Conservation (phyloP, 2,113 vertebrate genomes). For the Sinosuthora webbiana region DNA sequence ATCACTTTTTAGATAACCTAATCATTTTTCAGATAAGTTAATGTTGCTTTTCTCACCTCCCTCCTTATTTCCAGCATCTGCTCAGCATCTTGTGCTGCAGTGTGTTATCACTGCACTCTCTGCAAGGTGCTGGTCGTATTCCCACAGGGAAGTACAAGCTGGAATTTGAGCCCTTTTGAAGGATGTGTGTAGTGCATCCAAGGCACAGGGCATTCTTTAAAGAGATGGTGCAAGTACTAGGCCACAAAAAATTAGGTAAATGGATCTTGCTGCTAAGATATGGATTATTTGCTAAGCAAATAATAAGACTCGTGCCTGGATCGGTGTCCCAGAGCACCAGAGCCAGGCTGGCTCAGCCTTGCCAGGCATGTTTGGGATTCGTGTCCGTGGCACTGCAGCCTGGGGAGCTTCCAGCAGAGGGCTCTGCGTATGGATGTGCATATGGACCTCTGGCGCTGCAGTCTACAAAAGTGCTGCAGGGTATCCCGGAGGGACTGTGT, state of each 20-base stretch:
- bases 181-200: fast-evolving
- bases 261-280: neutral
- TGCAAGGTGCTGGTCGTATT: fast-evolving
- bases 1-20: too few species aligned
- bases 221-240: neutral
- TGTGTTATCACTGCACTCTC: neutral
- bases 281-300: neutral
- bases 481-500: neutral
- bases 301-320: neutral
- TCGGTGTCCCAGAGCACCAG: neutral
- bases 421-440: fast-evolving
- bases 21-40: neutral
- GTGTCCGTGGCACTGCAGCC: fast-evolving
- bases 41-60: neutral
- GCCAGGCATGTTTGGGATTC: fast-evolving
- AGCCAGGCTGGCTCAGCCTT: neutral
- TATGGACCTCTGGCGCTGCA: neutral
- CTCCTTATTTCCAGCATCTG: neutral
- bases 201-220: neutral
- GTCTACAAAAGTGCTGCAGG: neutral
- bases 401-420: neutral
- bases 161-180: neutral
- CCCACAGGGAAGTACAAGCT: neutral
- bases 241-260: neutral
- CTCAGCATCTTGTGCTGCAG: neutral